Percentiles rank a stretch among this genome's conserved stretches.
Evolutionary conservation across 2,113 vertebrate genomes (phyloP).

Genomic region (Jaculus jaculus): DNA sequence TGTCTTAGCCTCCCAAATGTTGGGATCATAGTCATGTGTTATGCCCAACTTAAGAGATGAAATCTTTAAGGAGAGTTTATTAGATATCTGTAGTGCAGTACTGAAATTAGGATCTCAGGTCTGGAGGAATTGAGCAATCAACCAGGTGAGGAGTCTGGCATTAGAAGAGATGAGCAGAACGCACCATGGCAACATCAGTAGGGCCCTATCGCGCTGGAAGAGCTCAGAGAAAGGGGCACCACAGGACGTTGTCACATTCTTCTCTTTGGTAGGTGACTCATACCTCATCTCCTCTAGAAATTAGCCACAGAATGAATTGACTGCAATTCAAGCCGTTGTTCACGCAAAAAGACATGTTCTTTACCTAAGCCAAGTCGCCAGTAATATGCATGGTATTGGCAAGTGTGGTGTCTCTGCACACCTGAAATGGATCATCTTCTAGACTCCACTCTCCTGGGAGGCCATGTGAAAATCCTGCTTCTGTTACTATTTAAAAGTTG

Average conservation of each 20-base stretch:
- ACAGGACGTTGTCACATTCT: not conserved
- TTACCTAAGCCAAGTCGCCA: not conserved
- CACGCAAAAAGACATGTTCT: slow-evolving; percentile 22
- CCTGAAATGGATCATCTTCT: slow-evolving; percentile 1
- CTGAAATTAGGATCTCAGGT: not conserved
- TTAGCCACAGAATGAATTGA: not conserved
- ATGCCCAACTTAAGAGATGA: not conserved
- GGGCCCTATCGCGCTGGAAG: not conserved
- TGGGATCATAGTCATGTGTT: not conserved
- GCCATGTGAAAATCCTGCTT: not conserved
- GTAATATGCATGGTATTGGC: not conserved
- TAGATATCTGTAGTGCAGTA: not conserved
- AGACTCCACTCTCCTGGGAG: not conserved
- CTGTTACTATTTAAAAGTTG: not conserved
- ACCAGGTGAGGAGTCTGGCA: not conserved
- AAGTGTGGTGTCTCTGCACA: not conserved
- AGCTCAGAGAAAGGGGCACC: not conserved
- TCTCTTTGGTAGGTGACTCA: not conserved
- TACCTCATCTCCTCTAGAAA: not conserved
- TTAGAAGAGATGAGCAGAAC: not conserved
- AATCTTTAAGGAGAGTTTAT: slow-evolving; percentile 15
- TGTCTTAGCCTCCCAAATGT: not conserved
- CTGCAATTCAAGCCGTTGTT: slow-evolving; percentile 47
- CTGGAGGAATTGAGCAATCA: not conserved
- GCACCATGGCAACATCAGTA: not conserved